A percentile compares a stretch with the other conserved stretches of the same genome.
phyloP scores from a whole-genome alignment of 2,113 vertebrate species.

The Xenopus borealis region DNA sequence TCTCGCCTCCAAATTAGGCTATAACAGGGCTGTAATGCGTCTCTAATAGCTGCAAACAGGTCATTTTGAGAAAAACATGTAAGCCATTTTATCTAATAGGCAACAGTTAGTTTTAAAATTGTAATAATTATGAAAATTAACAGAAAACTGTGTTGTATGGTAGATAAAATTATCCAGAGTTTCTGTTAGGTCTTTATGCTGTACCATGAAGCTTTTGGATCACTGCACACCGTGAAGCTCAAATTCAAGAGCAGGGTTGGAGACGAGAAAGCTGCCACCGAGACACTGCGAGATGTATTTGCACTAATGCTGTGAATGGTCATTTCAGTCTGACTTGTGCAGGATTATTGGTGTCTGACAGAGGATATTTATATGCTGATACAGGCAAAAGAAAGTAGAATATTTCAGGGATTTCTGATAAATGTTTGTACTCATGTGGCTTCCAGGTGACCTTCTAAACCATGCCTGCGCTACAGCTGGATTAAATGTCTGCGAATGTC shows the following conservation, averaged over 20 bases:
- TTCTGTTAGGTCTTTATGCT: background rate
- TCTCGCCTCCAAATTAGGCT: background rate
- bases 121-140: background rate
- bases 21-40: background rate
- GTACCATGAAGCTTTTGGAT: background rate
- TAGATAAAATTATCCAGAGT: background rate
- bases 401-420: constrained; percentile 8
- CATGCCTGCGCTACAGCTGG: background rate
- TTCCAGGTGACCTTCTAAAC: constrained; percentile 18
- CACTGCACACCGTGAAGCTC: no score
- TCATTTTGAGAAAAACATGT: background rate
- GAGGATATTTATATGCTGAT: constrained; percentile 19
- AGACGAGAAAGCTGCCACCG: background rate
- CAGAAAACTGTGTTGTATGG: background rate
- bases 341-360: constrained; percentile 19
- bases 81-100: background rate
- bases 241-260: background rate
- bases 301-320: constrained; percentile 6
- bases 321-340: constrained; percentile 2
- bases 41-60: background rate
- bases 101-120: background rate
- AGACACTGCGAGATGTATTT: background rate
- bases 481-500: background rate
- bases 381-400: constrained; percentile 11
- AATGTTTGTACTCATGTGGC: constrained; percentile 9